Base-by-base conservation (phyloP, 37 sponge, comb jelly and placozoan species). In the Cliona cf. orientalis region DNA sequence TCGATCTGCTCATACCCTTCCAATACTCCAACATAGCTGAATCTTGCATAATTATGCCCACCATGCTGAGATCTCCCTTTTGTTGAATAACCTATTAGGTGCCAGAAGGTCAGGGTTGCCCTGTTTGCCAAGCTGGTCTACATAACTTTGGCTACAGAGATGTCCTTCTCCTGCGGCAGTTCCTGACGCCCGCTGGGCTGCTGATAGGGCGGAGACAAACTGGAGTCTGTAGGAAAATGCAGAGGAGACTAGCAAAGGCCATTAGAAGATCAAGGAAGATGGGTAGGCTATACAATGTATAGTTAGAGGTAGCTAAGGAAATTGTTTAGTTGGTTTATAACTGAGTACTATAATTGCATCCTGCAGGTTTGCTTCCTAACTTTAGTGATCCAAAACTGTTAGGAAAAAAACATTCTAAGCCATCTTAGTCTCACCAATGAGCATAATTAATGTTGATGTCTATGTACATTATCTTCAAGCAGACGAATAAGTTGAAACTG, bases 101-200 rank as follows among this genome's bases (percentile, higher is more conserved):
- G 14, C 53, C 44, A 0, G 5, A 42, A 32, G 73, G 62, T 12
- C 7, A 25, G 17, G 77, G 89, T 17, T 87, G 89, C 42, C 58
- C 81, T n/a, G 59, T 87, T 68, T 87, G 88, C 64, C 40, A 65
- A 42, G 63, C 77, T 81, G 83, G 83, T 49, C 81, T 90, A 49
- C 71, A 84, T 26, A 71, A 72, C 23, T 90, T 90, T 90, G 91
- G 91, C 26, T 90, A 90, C 69, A 72, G 69, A 45, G 91, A 90
- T 68, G 91, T 84, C 21, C 63, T 90, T 19, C 67, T 90, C 26
- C 62, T 90, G 49, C 79, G 91, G 39, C 91, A 90, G 75, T 90
- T 90, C 55, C 70, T 90, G 9, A 68, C 75, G n/a, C 90, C 90
- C 2, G 62, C 63, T 0, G 84, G 91, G 1, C 25, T 72, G 26